These are phyloP conservation scores for Schizotus pectinicornis DNA, from an alignment of 2,888 invertebrate species.

Conservation along the genomic window DNA sequence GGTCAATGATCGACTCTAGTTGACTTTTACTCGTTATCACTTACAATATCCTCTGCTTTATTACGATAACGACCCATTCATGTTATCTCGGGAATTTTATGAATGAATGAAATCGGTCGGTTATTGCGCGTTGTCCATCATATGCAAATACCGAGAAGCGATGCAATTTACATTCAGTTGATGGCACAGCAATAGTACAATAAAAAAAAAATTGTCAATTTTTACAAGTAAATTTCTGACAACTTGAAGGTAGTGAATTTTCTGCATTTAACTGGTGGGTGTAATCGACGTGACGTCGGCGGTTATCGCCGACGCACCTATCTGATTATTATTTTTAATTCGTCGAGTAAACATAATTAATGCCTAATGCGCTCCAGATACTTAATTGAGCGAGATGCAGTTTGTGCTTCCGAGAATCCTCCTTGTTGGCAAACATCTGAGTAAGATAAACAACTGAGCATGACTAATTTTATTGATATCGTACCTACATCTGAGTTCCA, in stretches of 20 bases:
- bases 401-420: constrained; percentile 35
- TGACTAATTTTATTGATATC: background rate
- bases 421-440: constrained; percentile 37
- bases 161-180: background rate
- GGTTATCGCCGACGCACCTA: constrained; percentile 2
- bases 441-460: constrained; percentile 33
- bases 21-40: constrained; percentile 38
- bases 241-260: too few relatives aligned
- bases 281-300: background rate
- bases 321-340: background rate
- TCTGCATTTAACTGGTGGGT: background rate
- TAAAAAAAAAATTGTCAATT: too few relatives aligned
- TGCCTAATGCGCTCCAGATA: constrained; percentile 39
- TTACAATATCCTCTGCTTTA: constrained; percentile 35
- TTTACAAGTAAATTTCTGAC: too few relatives aligned
- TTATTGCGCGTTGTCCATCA: constrained; percentile 4
- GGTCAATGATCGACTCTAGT: constrained; percentile 47
- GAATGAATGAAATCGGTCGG: constrained; percentile 19
- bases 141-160: background rate
- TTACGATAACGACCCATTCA: constrained; percentile 26
- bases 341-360: constrained; percentile 36
- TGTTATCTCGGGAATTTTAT: constrained; percentile 10
- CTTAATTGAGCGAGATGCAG: constrained; percentile 36
- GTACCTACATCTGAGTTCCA: too few relatives aligned
- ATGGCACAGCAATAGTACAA: too few relatives aligned